These are phyloP conservation scores for Anabas testudineus DNA, from an alignment of 2,797 vertebrate genomes.

Conservation along the genomic window DNA sequence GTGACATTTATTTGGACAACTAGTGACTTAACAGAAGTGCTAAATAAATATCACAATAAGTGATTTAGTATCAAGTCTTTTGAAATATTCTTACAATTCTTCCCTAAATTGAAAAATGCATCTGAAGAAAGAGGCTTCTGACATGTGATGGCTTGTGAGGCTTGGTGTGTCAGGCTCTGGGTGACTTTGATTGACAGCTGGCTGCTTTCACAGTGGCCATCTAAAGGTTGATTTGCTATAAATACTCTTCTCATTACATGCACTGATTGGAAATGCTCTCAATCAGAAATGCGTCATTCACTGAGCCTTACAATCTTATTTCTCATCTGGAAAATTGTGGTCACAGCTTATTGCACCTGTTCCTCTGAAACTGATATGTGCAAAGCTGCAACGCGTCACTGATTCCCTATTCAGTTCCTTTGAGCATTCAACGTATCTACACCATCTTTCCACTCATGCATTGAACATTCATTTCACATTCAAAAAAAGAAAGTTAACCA, in stretches of 20 bases:
- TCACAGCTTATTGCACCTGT: conserved; percentile 35
- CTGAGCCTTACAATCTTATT: background rate
- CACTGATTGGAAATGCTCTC: conserved; percentile 20
- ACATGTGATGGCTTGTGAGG: conserved; percentile 3
- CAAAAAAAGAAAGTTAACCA: conserved; percentile 26
- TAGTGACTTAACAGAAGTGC: too few species aligned
- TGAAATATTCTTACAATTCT: too few species aligned
- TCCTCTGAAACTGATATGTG: conserved; percentile 7
- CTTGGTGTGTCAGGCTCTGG: background rate
- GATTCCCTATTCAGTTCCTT: conserved; percentile 23
- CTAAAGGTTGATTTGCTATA: background rate
- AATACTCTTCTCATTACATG: conserved; percentile 15
- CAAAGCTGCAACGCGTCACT: conserved; percentile 20
- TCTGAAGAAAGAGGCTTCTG: background rate
- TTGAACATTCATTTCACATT: conserved; percentile 4
- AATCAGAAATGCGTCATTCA: conserved; percentile 17
- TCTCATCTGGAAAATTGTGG: conserved; percentile 26
- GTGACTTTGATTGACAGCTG: conserved; percentile 26
- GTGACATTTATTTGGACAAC: too few species aligned
- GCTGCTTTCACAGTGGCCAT: background rate
- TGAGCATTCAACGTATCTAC: conserved; percentile 3
- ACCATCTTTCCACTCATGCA: conserved; percentile 23
- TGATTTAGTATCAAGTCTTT: too few species aligned
- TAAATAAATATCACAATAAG: too few species aligned
- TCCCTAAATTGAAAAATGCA: too few species aligned